A percentile compares a stretch with the other conserved stretches of the same genome.
phyloP scores from a whole-genome alignment of 2,888 invertebrate genomes.

The Ceramica pisi region DNA sequence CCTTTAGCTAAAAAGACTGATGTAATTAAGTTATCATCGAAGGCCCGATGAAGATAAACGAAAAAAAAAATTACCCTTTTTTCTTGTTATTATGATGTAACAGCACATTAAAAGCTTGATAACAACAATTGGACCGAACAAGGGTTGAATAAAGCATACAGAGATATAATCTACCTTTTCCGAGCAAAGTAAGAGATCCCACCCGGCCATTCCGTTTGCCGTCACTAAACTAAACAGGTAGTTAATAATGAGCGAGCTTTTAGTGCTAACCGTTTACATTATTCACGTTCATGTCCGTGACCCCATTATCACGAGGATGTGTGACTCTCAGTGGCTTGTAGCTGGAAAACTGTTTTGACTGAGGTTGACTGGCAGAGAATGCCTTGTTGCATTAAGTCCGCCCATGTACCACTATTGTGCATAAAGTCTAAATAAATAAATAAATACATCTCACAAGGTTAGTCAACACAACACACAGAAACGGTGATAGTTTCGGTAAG shows the following conservation, averaged over 20 bases:
- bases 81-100: no score
- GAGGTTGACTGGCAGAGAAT: no score
- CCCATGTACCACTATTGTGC: no score
- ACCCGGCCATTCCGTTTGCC: constrained; percentile 40
- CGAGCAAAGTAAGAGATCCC: constrained; percentile 47
- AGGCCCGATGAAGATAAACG: no score
- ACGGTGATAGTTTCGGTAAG: neutral
- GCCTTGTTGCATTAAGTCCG: no score
- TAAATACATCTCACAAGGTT: neutral
- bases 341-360: constrained; percentile 15
- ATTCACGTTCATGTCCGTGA: constrained; percentile 65
- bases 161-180: constrained; percentile 20
- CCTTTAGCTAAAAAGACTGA: no score
- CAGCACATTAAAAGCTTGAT: no score
- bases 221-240: constrained; percentile 64
- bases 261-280: constrained; percentile 70
- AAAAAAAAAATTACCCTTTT: no score
- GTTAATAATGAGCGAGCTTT: constrained; percentile 70
- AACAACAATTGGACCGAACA: neutral
- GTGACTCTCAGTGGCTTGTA: constrained; percentile 12
- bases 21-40: no score
- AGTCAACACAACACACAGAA: neutral
- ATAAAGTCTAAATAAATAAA: no score
- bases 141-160: constrained; percentile 4
- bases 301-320: constrained; percentile 32